Conservation (phyloP, 1,140 invertebrate species). For the Orchesella cincta region DNA sequence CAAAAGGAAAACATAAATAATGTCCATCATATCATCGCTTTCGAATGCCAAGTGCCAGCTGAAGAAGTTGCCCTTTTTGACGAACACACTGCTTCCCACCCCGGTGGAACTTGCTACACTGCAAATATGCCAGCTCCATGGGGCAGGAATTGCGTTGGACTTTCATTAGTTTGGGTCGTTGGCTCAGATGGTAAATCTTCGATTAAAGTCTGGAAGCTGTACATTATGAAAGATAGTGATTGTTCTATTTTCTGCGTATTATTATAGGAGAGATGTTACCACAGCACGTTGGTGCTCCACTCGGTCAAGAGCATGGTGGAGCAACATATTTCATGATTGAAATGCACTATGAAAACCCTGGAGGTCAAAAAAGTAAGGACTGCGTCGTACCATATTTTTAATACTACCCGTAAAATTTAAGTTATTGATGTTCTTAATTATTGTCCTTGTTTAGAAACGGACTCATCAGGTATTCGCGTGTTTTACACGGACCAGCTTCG, state of each 20-base stretch:
- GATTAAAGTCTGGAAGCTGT: too few species aligned
- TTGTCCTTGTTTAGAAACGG: conserved; percentile 60
- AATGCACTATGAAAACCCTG: conserved; percentile 82
- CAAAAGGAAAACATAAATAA: conserved; percentile 59
- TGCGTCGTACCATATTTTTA: neutral
- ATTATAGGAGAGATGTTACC: conserved; percentile 72
- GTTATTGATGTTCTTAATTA: neutral
- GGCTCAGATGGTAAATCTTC: conserved; percentile 72
- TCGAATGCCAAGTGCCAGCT: conserved; percentile 68
- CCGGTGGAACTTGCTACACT: conserved; percentile 68
- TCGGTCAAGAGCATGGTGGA: conserved; percentile 67
- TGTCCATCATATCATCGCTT: conserved; percentile 79
- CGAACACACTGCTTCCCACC: conserved; percentile 63
- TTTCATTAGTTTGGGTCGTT: conserved; percentile 77
- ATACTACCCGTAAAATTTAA: too few species aligned
- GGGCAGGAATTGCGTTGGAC: conserved; percentile 71
- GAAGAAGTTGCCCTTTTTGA: conserved; percentile 56
- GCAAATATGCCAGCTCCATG: conserved; percentile 72
- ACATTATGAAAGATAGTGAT: too few species aligned
- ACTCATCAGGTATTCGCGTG: conserved; percentile 78
- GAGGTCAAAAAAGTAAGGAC: conserved; percentile 62
- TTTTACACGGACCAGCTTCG: conserved; percentile 72
- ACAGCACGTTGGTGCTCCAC: conserved; percentile 75
- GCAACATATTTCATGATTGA: conserved; percentile 83
- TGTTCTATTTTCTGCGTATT: too few species aligned